These are phyloP conservation scores for Phortica okadai DNA, from an alignment of 2,888 invertebrate genomes.

Conservation along the genomic window DNA sequence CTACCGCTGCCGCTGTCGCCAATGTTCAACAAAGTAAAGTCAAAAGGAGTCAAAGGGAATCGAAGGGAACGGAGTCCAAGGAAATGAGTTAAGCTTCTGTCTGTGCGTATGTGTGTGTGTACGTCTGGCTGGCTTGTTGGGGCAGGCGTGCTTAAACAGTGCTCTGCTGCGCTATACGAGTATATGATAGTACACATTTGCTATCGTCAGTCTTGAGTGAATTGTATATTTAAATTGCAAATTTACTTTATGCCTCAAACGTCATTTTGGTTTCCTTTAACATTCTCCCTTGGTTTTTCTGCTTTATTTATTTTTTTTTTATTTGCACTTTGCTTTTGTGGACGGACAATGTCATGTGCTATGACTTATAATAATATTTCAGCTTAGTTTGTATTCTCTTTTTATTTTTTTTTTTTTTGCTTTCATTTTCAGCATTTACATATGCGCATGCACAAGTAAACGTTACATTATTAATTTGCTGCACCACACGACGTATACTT, in stretches of 20 bases:
- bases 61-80: neutral
- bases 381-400: no score
- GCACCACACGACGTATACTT: constrained; percentile 57
- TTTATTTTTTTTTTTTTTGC: constrained; percentile 13
- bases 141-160: no score
- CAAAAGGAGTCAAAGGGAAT: neutral
- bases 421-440: constrained; percentile 51
- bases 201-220: constrained; percentile 10
- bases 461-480: constrained; percentile 67
- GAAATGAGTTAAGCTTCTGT: neutral
- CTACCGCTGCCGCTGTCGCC: neutral
- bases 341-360: constrained; percentile 45
- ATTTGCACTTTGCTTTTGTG: constrained; percentile 14
- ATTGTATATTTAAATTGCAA: constrained; percentile 62
- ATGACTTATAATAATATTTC: constrained; percentile 41
- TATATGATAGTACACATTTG: neutral
- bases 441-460: constrained; percentile 51
- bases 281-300: constrained; percentile 24
- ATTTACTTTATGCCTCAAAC: constrained; percentile 43
- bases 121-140: neutral
- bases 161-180: no score
- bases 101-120: neutral
- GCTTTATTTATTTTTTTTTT: neutral
- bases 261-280: constrained; percentile 24
- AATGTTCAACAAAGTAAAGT: neutral